Evolutionary conservation across 2,888 invertebrate genomes (phyloP), one percentile per base, ranked within the genome.

Genomic region (Melinaea marsaeus): DNA sequence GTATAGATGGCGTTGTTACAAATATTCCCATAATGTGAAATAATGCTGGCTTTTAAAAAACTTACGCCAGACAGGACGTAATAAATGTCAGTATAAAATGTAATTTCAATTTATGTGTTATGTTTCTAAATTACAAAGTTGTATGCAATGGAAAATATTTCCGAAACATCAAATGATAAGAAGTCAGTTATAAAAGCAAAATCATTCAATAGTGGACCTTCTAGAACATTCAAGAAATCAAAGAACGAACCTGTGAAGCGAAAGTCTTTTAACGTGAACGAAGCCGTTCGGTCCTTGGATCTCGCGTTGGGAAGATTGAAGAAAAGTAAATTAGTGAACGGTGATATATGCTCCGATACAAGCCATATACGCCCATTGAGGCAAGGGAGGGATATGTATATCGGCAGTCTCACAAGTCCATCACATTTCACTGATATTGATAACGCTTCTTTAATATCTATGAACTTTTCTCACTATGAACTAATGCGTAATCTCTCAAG

Each of bases 401-500:
- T 82, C 70, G 83, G 84, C 61, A 74, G 77, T 42, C 58, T 68
- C 11, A 74, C 74, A 47, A 66, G 54, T 46, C 66, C 65, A 7
- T 69, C 57, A 37, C 75, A 71, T 58, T 72, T 74, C 42, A 74
- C 69, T 35, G 72, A 73, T 7, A 65, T 74, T 4, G 82, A 84
- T 46, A 85, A 82, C 66, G 72, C 78, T 13, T 89, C 89, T 0
- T 66, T 84, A 37, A 81, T 87, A 78, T 88, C 89, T 2, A 83
- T 86, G 81, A 86, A 89, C 66, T 88, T 90, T 69, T 90, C 90
- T 2, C 84, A 88, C 67, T 90, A 89, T 64, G 90, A 90, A 71
- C 71, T 90, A 46, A 78, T 84, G 72, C 79, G 90, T 4, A 89
- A 90, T 64, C 70, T 90, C 57, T 89, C 90, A 4, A 78, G 75